These are phyloP conservation scores for Podabrus alpinus DNA, from an alignment of 2,888 invertebrate genomes.

Conservation along the genomic window DNA sequence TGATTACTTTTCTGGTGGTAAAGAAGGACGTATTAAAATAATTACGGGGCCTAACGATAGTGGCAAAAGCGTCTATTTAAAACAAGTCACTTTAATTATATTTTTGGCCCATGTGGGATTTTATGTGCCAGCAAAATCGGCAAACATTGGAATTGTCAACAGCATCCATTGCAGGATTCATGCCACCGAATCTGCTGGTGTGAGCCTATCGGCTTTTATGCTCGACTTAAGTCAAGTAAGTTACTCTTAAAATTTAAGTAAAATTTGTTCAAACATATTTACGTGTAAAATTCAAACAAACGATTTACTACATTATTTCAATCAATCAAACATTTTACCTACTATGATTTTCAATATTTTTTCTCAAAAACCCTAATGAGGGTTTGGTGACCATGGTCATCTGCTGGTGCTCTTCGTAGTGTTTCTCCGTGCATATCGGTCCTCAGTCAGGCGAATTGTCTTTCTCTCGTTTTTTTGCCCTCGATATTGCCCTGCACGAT, in stretches of 20 bases:
- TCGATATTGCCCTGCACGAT: no score
- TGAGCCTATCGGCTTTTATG: constrained; percentile 84
- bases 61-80: constrained; percentile 91
- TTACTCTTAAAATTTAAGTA: not conserved
- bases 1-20: constrained; percentile 64
- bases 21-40: constrained; percentile 68
- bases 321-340: no score
- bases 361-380: no score
- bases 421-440: no score
- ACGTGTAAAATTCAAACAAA: not conserved
- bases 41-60: constrained; percentile 90
- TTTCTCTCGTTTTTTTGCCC: no score
- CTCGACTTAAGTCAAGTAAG: constrained; percentile 80
- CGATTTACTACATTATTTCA: no score
- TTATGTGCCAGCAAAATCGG: constrained; percentile 81
- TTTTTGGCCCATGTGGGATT: constrained; percentile 89
- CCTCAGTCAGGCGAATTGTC: no score
- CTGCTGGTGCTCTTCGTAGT: no score
- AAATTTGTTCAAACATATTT: not conserved
- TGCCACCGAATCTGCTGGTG: constrained; percentile 75
- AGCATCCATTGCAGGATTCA: constrained; percentile 78
- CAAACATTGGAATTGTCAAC: constrained; percentile 72
- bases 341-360: no score
- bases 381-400: no score
- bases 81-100: constrained; percentile 78